These are phyloP conservation scores for Coenonympha glycerion DNA, from an alignment of 2,888 invertebrate genomes.

Conservation along the genomic window DNA sequence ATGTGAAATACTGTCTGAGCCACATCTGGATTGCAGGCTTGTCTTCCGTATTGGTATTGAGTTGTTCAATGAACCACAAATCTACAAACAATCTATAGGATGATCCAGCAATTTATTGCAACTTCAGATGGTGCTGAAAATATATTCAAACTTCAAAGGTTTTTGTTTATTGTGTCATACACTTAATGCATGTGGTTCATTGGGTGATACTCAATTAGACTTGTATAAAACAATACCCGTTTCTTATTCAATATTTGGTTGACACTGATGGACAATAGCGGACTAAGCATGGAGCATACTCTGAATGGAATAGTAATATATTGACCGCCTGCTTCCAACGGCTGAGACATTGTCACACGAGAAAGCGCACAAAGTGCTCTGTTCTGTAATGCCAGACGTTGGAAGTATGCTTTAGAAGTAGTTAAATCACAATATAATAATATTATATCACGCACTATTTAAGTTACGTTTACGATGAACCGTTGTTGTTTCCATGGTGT, in stretches of 20 bases:
- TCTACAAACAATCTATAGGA: too few relatives aligned
- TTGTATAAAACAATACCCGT: too few relatives aligned
- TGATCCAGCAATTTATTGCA: too few relatives aligned
- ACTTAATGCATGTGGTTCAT: too few relatives aligned
- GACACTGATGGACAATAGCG: too few relatives aligned
- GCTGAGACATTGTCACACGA: conserved; percentile 7
- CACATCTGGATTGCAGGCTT: not conserved
- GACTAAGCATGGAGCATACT: not conserved
- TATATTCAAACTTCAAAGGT: too few relatives aligned
- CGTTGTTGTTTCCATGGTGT: conserved; percentile 42
- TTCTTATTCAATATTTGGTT: too few relatives aligned
- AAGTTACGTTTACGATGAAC: conserved; percentile 51
- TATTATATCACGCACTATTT: conserved; percentile 50
- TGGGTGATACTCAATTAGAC: too few relatives aligned
- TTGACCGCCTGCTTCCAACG: conserved; percentile 14
- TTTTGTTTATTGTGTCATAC: too few relatives aligned
- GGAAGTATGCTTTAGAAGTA: conserved; percentile 50
- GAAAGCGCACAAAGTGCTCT: conserved; percentile 49
- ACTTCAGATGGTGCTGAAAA: too few relatives aligned
- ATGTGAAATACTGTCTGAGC: not conserved
- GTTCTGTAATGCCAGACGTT: conserved; percentile 34
- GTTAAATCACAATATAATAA: conserved; percentile 51
- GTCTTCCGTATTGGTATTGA: conserved; percentile 21
- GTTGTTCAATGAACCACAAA: too few relatives aligned
- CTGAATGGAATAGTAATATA: conserved; percentile 27